Base-by-base conservation (phyloP, 92 coral and sea anemone species). In the Heliopora coerulea region DNA sequence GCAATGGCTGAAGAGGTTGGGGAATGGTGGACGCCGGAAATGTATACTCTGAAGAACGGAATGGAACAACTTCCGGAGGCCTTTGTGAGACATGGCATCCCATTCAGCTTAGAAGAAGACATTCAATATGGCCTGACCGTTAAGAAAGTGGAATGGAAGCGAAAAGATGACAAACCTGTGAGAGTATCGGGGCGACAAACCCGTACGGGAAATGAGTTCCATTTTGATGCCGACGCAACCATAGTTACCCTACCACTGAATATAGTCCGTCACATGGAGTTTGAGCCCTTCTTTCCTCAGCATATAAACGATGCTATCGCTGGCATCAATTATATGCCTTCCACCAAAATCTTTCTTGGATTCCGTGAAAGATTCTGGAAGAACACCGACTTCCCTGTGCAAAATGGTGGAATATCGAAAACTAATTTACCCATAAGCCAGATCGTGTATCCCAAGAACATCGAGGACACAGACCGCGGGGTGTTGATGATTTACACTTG, bases 341-440 rank as follows among this genome's bases (percentile, higher is more conserved):
- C 86, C 20, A 82, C 82, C 27, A 80, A 80, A 64, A 69, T 80
- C 1, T 68, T 80, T 42, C 74, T 80, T 49, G 78, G 75, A 13
- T 68, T 74, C 57, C 74, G 54, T 54, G 68, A 60, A 25, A 7
- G 81, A 42, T 75, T 82, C 72, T 82, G 86, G 86, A 78, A 82
- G 56, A 56, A 60, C 9, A 68, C 48, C 8, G 35, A 42, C n/a
- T 67, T 65, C 31, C 75, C 75, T 7, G 21, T 68, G 24, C 26
- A 28, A 18, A 63, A 83, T 48, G 86, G 86, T 32, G 86, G 86
- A 23, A 66, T 83, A 23, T 76, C 86, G 13, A 76, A 65, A 68
- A 83, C 86, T 46, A 75, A 83, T 62, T 75, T 83, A 59, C 86
- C 86, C 17, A 83, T 83, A 56, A 73, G 86, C 27, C 83, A 77